Percentiles rank a stretch among this genome's conserved stretches.
Conservation (phyloP, 2,797 vertebrate species). For the Thunnus albacares region DNA sequence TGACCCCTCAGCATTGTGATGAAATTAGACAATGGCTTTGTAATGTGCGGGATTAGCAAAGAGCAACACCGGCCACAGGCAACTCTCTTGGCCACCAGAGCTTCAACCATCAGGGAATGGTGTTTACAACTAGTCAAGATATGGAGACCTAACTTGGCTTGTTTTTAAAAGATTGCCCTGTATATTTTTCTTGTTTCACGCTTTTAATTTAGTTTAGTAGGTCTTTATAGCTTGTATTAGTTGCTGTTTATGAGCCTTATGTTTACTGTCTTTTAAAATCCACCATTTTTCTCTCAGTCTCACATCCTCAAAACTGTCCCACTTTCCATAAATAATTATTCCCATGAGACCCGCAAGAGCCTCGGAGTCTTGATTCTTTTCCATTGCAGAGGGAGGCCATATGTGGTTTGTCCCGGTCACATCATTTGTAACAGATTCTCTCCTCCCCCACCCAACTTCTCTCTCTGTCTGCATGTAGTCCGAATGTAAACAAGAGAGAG, state of each 20-base stretch:
- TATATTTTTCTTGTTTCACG: conserved; percentile 18
- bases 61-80: conserved; percentile 29
- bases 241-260: not conserved
- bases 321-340: conserved; percentile 79
- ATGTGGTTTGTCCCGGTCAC: conserved; percentile 74
- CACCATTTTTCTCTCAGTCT: conserved; percentile 26
- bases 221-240: conserved; percentile 12
- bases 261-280: conserved; percentile 39
- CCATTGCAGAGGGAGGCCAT: conserved; percentile 74
- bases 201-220: conserved; percentile 34
- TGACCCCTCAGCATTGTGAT: conserved; percentile 44
- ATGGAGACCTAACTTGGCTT: not conserved
- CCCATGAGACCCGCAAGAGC: conserved; percentile 48
- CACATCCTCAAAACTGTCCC: conserved; percentile 68
- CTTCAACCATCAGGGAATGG: not conserved
- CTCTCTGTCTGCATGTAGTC: conserved; percentile 13
- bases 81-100: conserved; percentile 7
- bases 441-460: conserved; percentile 38
- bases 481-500: conserved; percentile 44
- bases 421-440: conserved; percentile 65
- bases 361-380: conserved; percentile 54
- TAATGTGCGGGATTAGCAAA: conserved; percentile 46
- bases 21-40: conserved; percentile 50
- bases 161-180: not conserved
- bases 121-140: not conserved